Conservation (phyloP, 2,888 invertebrate species). For the Spisula subtruncata region DNA sequence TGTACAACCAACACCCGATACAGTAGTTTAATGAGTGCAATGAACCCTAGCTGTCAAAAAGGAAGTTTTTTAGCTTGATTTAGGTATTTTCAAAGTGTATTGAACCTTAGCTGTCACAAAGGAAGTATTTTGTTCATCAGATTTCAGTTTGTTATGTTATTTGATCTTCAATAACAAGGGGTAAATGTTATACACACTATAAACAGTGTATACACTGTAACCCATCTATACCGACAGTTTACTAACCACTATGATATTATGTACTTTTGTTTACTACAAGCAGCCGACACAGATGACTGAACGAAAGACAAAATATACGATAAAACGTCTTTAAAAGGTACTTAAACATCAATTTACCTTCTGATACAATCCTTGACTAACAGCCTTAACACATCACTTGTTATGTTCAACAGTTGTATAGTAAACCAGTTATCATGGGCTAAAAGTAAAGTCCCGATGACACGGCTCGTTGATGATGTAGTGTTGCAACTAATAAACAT, state of each 20-base stretch:
- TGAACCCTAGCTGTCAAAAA: too few species aligned
- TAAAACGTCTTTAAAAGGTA: constrained; percentile 42
- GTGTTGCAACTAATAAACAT: constrained; percentile 22
- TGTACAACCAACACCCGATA: too few species aligned
- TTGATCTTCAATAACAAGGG: not conserved
- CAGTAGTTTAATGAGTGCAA: too few species aligned
- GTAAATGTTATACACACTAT: not conserved
- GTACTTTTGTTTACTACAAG: constrained; percentile 1
- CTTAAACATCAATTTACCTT: constrained; percentile 41
- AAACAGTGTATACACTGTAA: not conserved
- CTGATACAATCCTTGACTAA: constrained; percentile 17
- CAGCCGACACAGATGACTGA: not conserved
- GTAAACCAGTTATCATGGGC: constrained; percentile 24
- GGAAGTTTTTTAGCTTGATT: too few species aligned
- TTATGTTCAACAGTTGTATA: constrained; percentile 17
- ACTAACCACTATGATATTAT: not conserved
- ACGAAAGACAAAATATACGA: not conserved
- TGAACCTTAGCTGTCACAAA: not conserved
- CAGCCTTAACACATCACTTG: constrained; percentile 17
- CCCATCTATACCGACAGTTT: not conserved
- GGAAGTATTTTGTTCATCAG: constrained; percentile 8
- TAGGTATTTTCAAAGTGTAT: too few species aligned
- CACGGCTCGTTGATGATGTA: constrained; percentile 22
- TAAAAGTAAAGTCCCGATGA: constrained; percentile 23
- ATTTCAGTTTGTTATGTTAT: not conserved